phyloP scores from a whole-genome alignment of 2,113 vertebrate genomes.

The Oreochromis aureus region DNA sequence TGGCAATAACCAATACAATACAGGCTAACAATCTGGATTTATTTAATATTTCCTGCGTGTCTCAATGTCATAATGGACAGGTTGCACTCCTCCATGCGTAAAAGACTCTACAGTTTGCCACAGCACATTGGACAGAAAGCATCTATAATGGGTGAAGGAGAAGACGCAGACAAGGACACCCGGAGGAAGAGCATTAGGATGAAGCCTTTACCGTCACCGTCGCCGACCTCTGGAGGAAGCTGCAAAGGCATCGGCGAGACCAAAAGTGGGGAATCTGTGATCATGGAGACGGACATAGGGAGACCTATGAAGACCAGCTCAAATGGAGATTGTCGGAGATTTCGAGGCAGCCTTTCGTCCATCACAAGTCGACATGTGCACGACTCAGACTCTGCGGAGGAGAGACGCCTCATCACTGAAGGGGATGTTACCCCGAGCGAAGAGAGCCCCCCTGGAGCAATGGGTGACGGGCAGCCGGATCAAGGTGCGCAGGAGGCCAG shows the following conservation, averaged over 20 bases:
- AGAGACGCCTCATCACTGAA: conserved; percentile 87
- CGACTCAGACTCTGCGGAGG: conserved; percentile 87
- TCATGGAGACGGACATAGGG: conserved; percentile 83
- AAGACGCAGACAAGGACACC: conserved; percentile 85
- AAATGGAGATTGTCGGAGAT: conserved; percentile 95
- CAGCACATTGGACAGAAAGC: conserved; percentile 91
- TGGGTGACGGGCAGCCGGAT: conserved; percentile 74
- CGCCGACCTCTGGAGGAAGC: conserved; percentile 76
- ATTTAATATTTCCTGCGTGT: conserved; percentile 21
- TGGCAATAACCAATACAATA: conserved; percentile 38
- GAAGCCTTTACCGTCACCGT: conserved; percentile 87
- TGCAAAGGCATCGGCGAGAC: conserved; percentile 69
- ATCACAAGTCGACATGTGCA: conserved; percentile 86
- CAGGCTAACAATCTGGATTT: conserved; percentile 38
- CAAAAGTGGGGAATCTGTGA: conserved; percentile 72
- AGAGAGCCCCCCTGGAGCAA: conserved; percentile 80
- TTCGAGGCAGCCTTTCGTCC: conserved; percentile 93
- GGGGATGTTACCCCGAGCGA: conserved; percentile 80
- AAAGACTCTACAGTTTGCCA: conserved; percentile 98
- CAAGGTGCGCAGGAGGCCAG: conserved; percentile 69
- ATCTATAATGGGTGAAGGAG: conserved; percentile 89
- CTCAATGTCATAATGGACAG: conserved; percentile 86
- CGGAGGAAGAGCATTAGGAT: conserved; percentile 90
- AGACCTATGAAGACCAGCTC: conserved; percentile 84
- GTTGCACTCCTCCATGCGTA: conserved; percentile 95